A percentile compares a stretch with the other conserved stretches of the same genome.
phyloP scores from a whole-genome alignment of 2,113 vertebrate genomes.

The Ctenodactylus gundi region DNA sequence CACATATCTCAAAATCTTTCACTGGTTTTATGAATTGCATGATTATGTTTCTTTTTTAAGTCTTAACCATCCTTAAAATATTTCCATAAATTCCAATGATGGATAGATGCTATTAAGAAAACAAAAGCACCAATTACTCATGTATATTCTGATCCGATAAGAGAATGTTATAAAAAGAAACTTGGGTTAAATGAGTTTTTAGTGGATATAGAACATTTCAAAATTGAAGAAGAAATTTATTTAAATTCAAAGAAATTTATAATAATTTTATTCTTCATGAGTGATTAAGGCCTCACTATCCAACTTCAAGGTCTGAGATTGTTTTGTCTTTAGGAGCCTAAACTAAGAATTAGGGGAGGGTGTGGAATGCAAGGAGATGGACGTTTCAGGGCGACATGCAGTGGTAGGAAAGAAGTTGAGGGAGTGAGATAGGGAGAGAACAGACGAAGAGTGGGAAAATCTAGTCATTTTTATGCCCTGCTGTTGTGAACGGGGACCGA shows the following conservation, averaged over 20 bases:
- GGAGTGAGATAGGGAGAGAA: not conserved
- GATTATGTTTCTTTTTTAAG: not conserved
- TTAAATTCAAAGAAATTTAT: conserved; percentile 8
- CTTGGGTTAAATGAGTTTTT: not conserved
- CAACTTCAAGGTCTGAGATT: not conserved
- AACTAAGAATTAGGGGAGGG: not conserved
- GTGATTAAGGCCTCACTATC: not conserved
- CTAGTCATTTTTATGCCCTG: not conserved
- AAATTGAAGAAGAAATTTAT: not conserved
- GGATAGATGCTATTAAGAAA: not conserved
- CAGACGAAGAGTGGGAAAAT: not conserved
- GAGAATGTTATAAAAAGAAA: not conserved
- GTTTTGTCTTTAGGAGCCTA: not conserved
- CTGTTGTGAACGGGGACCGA: too few relatives aligned
- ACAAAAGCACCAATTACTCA: not conserved
- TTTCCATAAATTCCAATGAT: conserved; percentile 11
- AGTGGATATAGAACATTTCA: not conserved
- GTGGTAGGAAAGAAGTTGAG: not conserved
- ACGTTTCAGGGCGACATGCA: not conserved
- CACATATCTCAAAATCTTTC: not conserved
- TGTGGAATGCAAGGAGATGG: not conserved
- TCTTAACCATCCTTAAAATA: not conserved
- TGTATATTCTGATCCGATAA: not conserved
- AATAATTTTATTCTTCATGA: not conserved
- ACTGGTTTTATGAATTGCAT: not conserved